Evolutionary conservation across 2,888 invertebrate genomes (phyloP).

Genomic region (Nycteola revayana): DNA sequence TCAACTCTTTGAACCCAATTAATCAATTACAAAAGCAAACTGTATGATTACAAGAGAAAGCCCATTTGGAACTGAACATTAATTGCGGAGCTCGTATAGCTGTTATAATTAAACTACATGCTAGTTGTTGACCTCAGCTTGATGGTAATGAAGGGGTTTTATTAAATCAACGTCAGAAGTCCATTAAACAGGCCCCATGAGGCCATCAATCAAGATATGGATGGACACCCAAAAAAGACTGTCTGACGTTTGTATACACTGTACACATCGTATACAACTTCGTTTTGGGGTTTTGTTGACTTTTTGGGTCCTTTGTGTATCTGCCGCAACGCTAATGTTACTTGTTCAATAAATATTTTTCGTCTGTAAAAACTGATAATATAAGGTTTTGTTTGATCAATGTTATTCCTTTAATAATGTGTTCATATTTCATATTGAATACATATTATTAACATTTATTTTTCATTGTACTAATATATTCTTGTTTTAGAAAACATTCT

Average conservation of each 20-base stretch:
- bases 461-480: no score
- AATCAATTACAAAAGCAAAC: slow-evolving; percentile 38
- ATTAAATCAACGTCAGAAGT: slow-evolving; percentile 80
- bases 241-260: slow-evolving; percentile 6
- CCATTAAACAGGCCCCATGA: slow-evolving; percentile 67
- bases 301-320: slow-evolving; percentile 45
- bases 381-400: no score
- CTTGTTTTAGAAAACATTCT: no score
- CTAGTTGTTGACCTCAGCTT: slow-evolving; percentile 38
- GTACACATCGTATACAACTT: slow-evolving; percentile 16
- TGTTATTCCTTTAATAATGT: no score
- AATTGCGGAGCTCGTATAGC: slow-evolving; percentile 31
- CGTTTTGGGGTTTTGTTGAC: slow-evolving; percentile 36
- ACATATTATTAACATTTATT: no score
- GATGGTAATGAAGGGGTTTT: slow-evolving; percentile 79
- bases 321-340: no score
- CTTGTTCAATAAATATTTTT: no score
- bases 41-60: slow-evolving; percentile 42
- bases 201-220: slow-evolving; percentile 73
- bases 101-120: background rate
- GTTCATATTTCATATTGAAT: no score
- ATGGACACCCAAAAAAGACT: slow-evolving; percentile 44
- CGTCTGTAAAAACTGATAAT: no score
- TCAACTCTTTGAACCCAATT: slow-evolving; percentile 19
- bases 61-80: slow-evolving; percentile 36